Conservation (phyloP, 2,113 vertebrate genomes). For the Pomatostomus ruficeps region DNA sequence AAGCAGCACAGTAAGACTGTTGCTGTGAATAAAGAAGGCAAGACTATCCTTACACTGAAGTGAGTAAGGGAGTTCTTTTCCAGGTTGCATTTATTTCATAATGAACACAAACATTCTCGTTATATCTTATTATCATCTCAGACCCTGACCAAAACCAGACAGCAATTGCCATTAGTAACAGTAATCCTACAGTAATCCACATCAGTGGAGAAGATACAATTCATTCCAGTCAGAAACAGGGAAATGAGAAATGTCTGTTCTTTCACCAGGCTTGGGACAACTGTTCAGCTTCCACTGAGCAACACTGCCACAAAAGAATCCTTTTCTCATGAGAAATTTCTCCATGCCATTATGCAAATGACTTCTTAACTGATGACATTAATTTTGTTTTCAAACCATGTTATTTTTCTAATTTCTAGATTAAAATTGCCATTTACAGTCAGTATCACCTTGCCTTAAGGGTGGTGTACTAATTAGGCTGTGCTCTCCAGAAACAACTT, state of each 20-base stretch:
- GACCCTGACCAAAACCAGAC: background rate
- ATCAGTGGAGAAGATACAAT: background rate
- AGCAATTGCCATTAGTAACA: background rate
- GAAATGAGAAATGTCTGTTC: background rate
- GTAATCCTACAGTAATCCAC: background rate
- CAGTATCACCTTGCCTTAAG: background rate
- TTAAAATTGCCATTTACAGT: background rate
- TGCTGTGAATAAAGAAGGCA: background rate
- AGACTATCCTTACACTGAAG: background rate
- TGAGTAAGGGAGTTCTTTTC: background rate
- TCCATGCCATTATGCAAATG: background rate
- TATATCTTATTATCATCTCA: background rate
- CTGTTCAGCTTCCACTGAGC: fast-evolving
- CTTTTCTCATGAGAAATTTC: background rate
- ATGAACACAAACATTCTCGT: background rate
- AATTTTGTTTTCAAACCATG: background rate
- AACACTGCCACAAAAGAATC: background rate
- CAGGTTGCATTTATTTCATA: background rate
- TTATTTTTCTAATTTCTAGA: background rate
- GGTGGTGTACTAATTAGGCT: background rate
- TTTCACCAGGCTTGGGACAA: background rate
- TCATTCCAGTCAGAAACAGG: background rate
- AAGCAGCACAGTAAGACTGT: background rate
- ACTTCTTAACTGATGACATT: background rate
- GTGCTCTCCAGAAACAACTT: background rate